Base-by-base conservation (phyloP, 1,140 invertebrate species). In the Tetranychus cinnabarinus region DNA sequence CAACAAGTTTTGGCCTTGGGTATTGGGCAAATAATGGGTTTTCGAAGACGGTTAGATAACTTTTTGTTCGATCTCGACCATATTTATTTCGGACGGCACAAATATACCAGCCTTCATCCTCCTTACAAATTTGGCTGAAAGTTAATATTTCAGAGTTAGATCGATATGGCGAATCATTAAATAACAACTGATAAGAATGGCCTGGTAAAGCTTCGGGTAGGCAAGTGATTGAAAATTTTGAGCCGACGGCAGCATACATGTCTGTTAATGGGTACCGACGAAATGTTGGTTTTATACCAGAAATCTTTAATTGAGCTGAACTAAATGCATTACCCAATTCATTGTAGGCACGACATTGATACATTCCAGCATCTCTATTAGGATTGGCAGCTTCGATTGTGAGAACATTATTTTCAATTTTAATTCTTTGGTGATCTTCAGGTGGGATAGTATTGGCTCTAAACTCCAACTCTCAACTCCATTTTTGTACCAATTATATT, bases 181-280 rank as follows among this genome's bases (percentile, higher is more conserved):
- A 90, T 69, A 85, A 85, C 91, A 90, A 97, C 48, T 80, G 77
- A 69, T 90, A 90, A 66, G 81, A 81, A 0, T 91, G 88, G 65
- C 76, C 78, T 1, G 93, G 92, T 3, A 91, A 89, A 31, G 88
- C 90, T 76, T 97, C 92, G 0, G 92, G 91, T 67, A 86, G 81
- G 72, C 92, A 97, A 47, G 79, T 77, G 58, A 97, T 83, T 0
- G 90, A 95, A 0, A 88, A 82, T 72, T 95, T 95, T 48, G 88
- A 87, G 63, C 81, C 81, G 71, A 91, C 83, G 2, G 87, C 85
- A 0, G 86, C 90, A 73, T 88, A 89, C 23, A 84, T 87, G 73
- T 91, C 87, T 0, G 81, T 75, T 42, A 97, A 71, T 3, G 91
- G 91, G 59, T 78, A 76, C 72, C 96, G 96, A 64, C 83, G 82